Evolutionary conservation across 2,797 vertebrate species (phyloP), one percentile per base, ranked within the genome.

Genomic region (Sciaenops ocellatus): DNA sequence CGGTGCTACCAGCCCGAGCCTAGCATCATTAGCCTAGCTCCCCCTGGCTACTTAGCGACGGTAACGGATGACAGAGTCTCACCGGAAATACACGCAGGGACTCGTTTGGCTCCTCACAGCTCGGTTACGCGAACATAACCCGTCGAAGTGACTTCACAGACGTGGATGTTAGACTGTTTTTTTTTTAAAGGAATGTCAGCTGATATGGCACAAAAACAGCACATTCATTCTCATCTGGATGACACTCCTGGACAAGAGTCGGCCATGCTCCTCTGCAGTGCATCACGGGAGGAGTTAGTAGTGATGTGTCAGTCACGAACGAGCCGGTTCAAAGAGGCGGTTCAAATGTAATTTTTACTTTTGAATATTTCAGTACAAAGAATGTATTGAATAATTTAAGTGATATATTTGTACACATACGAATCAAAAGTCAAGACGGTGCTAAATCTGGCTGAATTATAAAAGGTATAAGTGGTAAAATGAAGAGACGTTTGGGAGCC

Each of bases 211-310:
- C 8, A 1, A 24, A 70, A 85, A 81, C 22, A 7, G n/a, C 68
- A 47, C 38, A 48, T 82, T 90, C 68, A 90, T 85, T 68, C 78
- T 80, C 59, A 13, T 69, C 63, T 4, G 6, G 61, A 30, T 42
- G 65, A 51, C 79, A 52, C 64, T 67, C 61, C 44, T 69, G 59
- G 41, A 2, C 11, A 26, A 56, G 38, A 20, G 63, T 65, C 93
- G 12, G 86, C 94, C 95, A 95, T 95, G 74, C 81, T 94, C 10
- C 70, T 72, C 30, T 82, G 88, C 88, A 76, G 54, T 91, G 94
- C 81, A 93, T 87, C 76, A 38, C 34, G 34, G 34, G 18, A 92
- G 94, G 0, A 57, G 13, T 34, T 48, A 55, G 18, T 22, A 24
- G 8, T 9, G 34, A 38, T 9, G 8, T 9, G 34, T 34, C 7